phyloP scores from a whole-genome alignment of 1,140 invertebrate species.

The honey bee (Apis mellifera) region Amel_HAv3.1 CM009932.2:12783501-12784000 shows the following conservation, averaged over 20 bases:
- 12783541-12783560: background rate
- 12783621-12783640: background rate
- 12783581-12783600: background rate
- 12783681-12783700: background rate
- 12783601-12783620: background rate
- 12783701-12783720: too few relatives aligned
- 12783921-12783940: slow-evolving; percentile 14
- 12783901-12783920: slow-evolving; percentile 32
- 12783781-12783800: background rate
- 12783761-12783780: background rate
- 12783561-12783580: too few relatives aligned
- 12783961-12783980: slow-evolving; percentile 8
- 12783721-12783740: background rate
- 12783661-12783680: too few relatives aligned
- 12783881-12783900: slow-evolving; percentile 13
- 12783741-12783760: slow-evolving; percentile 2
- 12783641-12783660: background rate
- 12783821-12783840: slow-evolving; percentile 15
- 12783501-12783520: background rate
- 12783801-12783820: slow-evolving; percentile 5
- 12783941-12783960: slow-evolving; percentile 26
- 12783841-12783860: slow-evolving; percentile 21
- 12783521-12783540: background rate
- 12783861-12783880: background rate
- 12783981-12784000: background rate